phyloP scores from a whole-genome alignment of 2,888 invertebrate species.

The Seira musarum region DNA sequence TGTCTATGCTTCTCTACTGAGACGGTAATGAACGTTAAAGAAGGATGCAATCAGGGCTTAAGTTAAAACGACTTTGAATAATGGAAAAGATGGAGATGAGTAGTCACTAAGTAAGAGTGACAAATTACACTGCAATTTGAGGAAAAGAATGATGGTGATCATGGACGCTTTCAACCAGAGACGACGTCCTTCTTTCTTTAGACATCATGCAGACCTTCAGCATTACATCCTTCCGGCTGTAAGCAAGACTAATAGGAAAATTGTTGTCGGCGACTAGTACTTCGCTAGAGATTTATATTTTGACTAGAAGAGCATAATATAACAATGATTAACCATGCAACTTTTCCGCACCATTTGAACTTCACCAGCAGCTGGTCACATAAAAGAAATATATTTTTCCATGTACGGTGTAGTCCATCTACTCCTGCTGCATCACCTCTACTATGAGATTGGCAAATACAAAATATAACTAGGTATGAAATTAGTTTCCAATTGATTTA shows the following conservation, averaged over 20 bases:
- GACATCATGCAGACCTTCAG: too few relatives aligned
- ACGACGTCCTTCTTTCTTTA: neutral
- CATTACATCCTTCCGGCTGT: too few relatives aligned
- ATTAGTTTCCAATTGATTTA: neutral
- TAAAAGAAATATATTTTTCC: too few relatives aligned
- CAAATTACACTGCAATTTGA: constrained; percentile 49
- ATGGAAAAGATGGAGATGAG: constrained; percentile 37
- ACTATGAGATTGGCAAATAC: too few relatives aligned
- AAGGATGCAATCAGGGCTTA: constrained; percentile 27
- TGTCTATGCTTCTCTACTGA: too few relatives aligned
- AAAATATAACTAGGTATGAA: too few relatives aligned
- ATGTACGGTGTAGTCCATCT: too few relatives aligned
- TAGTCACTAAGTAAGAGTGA: constrained; percentile 33
- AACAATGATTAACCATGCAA: neutral
- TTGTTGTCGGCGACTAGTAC: too few relatives aligned
- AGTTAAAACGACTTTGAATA: constrained; percentile 41
- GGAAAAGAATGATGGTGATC: constrained; percentile 30
- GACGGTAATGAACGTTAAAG: neutral
- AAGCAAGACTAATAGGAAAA: too few relatives aligned
- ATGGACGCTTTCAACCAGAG: neutral
- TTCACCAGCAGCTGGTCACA: neutral
- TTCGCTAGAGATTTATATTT: too few relatives aligned
- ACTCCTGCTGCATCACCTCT: too few relatives aligned
- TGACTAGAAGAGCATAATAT: too few relatives aligned
- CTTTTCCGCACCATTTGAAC: neutral